Evolutionary conservation across 2,113 vertebrate species (phyloP), one percentile per base, ranked within the genome.

Genomic region (Otis tarda): DNA sequence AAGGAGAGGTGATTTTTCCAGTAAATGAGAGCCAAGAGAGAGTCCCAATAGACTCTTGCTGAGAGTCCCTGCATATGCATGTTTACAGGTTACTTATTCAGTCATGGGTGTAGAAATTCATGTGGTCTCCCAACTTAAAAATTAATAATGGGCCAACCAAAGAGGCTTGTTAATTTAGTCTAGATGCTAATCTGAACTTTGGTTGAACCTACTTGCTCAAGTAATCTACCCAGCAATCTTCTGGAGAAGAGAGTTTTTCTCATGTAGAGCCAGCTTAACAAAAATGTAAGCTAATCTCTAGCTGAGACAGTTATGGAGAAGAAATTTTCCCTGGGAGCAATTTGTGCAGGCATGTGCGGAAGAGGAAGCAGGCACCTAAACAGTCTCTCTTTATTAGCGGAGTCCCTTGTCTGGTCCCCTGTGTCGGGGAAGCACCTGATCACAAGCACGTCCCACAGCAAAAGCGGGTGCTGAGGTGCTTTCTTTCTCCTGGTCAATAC

Each of bases 181-280:
- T 90, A 89, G 86, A 94, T 91, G 77, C 28, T 96, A 89, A 94
- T 97, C 74, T 95, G 86, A 95, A 84, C 94, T 93, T 84, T 7
- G 3, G 6, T 31, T 95, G 90, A 95, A 96, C 90, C 57, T 82
- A 41, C 37, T 69, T 61, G 53, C 28, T 92, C 65, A 30, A 52
- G 56, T 57, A 90, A 95, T 92, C 92, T 84, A 50, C 17, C 25
- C 77, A 82, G 20, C 13, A 64, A 81, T 89, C 88, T 96, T 11
- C 65, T 82, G 74, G 30, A 87, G 64, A 89, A 57, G 49, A 90
- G 22, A n/a, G 14, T 71, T 92, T 56, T 95, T 94, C 68, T 87
- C 45, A 70, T 57, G 79, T 49, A 75, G 43, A 87, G 86, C 76
- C 80, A 92, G 52, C 45, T 60, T 89, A 86, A 89, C 69, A 87